Percentiles rank a stretch among this genome's conserved stretches.
Conservation (phyloP, 2,797 vertebrate species). For the Sebastes dallii region DNA sequence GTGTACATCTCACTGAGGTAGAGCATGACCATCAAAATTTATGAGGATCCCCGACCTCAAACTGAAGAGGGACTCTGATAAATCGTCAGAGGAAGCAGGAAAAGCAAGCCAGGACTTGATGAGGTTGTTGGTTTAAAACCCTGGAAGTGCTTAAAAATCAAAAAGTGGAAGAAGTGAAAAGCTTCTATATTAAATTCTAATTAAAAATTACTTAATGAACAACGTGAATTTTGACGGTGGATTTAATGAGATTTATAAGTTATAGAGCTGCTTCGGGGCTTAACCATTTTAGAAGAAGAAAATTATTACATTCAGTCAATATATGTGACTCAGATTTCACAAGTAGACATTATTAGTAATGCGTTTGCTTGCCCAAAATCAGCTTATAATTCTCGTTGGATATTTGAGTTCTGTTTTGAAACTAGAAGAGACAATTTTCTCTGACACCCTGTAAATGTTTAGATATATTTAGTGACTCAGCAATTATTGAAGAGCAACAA, state of each 20-base stretch:
- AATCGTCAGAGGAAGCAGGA: neutral
- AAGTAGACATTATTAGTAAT: neutral
- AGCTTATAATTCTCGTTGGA: neutral
- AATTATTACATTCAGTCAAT: slow-evolving; percentile 10
- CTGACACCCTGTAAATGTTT: neutral
- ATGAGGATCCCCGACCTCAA: slow-evolving; percentile 32
- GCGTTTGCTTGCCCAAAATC: neutral
- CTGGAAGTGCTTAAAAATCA: neutral
- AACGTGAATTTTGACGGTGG: slow-evolving; percentile 41
- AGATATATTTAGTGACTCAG: neutral
- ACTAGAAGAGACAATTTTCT: too few species aligned
- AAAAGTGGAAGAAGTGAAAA: neutral
- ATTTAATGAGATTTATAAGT: slow-evolving; percentile 57
- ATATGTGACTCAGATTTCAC: slow-evolving; percentile 4
- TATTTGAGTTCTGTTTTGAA: neutral
- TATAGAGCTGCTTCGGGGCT: slow-evolving; percentile 45
- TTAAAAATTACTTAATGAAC: slow-evolving; percentile 52
- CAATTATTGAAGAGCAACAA: too few species aligned
- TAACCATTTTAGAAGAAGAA: slow-evolving; percentile 36
- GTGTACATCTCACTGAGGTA: slow-evolving; percentile 43
- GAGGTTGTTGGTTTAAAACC: slow-evolving; percentile 7
- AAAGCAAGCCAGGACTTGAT: neutral
- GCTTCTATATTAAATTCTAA: slow-evolving; percentile 38
- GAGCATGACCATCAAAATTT: slow-evolving; percentile 37
- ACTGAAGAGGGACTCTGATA: slow-evolving; percentile 4